These are phyloP conservation scores for Diabrotica virgifera DNA, from an alignment of 1,140 invertebrate species.

Conservation along the genomic window DNA sequence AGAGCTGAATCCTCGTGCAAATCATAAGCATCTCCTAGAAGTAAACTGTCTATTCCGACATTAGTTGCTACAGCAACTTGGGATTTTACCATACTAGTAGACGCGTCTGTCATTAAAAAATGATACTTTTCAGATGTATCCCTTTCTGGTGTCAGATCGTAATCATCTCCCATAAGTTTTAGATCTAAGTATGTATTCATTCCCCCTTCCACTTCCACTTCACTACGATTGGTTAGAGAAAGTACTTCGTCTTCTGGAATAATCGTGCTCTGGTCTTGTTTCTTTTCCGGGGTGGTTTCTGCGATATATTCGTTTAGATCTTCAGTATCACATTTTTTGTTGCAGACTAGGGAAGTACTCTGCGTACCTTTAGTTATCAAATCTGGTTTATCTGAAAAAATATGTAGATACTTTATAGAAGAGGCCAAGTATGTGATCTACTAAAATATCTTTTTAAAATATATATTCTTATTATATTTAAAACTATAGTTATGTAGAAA, in stretches of 20 bases:
- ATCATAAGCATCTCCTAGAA: not conserved
- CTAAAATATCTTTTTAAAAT: too few relatives aligned
- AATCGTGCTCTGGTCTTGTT: not conserved
- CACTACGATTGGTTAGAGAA: not conserved
- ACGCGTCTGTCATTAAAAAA: slow-evolving; percentile 25
- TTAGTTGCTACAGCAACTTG: not conserved
- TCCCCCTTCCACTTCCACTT: not conserved
- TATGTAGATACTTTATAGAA: too few relatives aligned
- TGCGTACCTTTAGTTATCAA: not conserved
- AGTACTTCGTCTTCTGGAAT: not conserved
- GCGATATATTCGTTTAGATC: slow-evolving; percentile 10
- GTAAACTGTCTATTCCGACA: not conserved
- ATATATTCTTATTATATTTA: too few relatives aligned
- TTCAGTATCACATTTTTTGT: slow-evolving; percentile 10
- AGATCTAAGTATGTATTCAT: not conserved
- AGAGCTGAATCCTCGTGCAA: not conserved
- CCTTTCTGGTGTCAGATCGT: slow-evolving; percentile 30
- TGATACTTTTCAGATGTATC: slow-evolving; percentile 27
- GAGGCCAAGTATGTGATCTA: too few relatives aligned
- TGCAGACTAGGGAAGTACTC: not conserved
- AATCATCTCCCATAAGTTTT: slow-evolving; percentile 27
- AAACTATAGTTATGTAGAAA: too few relatives aligned
- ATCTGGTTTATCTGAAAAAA: not conserved
- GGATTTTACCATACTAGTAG: slow-evolving; percentile 6
- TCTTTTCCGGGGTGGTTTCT: slow-evolving; percentile 1